Percentiles rank a stretch among this genome's conserved stretches.
These are phyloP conservation scores for Aldabrachelys gigantea DNA, from an alignment of 2,113 vertebrate genomes.

Conservation along the genomic window DNA sequence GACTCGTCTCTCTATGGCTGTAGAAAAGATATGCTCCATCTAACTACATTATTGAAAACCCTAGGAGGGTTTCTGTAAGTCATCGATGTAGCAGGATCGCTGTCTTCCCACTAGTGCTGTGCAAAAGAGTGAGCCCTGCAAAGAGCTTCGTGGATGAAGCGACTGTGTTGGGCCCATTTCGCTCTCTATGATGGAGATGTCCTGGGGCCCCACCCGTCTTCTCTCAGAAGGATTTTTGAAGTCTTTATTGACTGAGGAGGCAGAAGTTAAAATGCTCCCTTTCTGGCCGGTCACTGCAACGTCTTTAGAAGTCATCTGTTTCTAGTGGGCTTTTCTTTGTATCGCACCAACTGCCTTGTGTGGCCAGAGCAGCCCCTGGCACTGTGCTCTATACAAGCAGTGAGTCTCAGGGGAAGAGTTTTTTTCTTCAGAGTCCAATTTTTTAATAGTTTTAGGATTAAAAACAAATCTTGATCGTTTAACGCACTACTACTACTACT, in stretches of 20 bases:
- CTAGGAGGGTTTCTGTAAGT: accelerated
- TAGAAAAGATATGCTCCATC: neutral
- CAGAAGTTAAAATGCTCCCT: conserved; percentile 4
- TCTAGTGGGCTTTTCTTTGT: neutral
- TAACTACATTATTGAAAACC: neutral
- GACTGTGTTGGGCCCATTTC: neutral
- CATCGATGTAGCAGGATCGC: neutral
- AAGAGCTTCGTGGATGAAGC: neutral
- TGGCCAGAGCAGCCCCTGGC: neutral
- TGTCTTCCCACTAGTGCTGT: neutral
- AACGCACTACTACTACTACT: neutral
- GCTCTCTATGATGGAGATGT: conserved; percentile 25
- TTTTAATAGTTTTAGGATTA: neutral
- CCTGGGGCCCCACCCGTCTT: neutral
- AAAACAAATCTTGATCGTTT: neutral
- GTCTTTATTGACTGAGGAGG: neutral
- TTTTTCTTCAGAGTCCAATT: neutral
- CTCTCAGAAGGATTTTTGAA: neutral
- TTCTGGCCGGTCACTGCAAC: conserved; percentile 4
- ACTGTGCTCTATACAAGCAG: neutral
- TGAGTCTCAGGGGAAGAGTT: neutral
- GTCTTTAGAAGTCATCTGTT: neutral
- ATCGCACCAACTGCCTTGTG: neutral
- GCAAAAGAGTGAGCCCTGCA: neutral
- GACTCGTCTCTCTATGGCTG: neutral